Evolutionary conservation across 1,140 invertebrate species (phyloP).

Genomic region (Aplysia californica): DNA sequence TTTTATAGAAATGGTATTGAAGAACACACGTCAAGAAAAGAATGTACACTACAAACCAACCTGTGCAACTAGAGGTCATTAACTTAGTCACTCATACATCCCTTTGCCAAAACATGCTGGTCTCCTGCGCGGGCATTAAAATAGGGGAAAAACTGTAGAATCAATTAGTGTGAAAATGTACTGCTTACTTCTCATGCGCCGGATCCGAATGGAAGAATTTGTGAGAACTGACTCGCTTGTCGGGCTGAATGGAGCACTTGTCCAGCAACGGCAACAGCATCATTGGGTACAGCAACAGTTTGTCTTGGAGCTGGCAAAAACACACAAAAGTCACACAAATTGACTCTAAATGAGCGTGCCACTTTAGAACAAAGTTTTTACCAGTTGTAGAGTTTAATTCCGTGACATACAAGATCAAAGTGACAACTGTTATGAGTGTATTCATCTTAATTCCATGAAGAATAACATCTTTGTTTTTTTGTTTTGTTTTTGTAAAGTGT

Average conservation of each 20-base stretch:
- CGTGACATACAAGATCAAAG: neutral
- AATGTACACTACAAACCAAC: too few species aligned
- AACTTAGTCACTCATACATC: too few species aligned
- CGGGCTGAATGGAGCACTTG: conserved; percentile 80
- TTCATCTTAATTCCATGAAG: neutral
- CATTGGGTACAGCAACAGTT: conserved; percentile 86
- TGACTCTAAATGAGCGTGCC: neutral
- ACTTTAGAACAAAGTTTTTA: neutral
- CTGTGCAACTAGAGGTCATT: too few species aligned
- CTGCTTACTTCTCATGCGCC: too few species aligned
- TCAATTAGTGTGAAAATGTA: too few species aligned
- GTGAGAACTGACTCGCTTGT: conserved; percentile 74
- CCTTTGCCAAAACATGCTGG: too few species aligned
- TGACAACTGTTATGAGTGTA: neutral
- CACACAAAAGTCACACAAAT: neutral
- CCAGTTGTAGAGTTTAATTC: too few species aligned
- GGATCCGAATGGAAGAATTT: conserved; percentile 59
- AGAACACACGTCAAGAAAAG: too few species aligned
- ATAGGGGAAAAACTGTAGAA: too few species aligned
- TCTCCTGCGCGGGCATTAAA: too few species aligned
- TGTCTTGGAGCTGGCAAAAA: conserved; percentile 74
- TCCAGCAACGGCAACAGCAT: conserved; percentile 80
- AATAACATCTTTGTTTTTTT: neutral
- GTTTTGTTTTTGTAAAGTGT: neutral
- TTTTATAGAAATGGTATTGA: too few species aligned